Evolutionary conservation across 1,140 invertebrate genomes (phyloP), one percentile per base, ranked within the genome.

Genomic region (Triops longicaudatus): DNA sequence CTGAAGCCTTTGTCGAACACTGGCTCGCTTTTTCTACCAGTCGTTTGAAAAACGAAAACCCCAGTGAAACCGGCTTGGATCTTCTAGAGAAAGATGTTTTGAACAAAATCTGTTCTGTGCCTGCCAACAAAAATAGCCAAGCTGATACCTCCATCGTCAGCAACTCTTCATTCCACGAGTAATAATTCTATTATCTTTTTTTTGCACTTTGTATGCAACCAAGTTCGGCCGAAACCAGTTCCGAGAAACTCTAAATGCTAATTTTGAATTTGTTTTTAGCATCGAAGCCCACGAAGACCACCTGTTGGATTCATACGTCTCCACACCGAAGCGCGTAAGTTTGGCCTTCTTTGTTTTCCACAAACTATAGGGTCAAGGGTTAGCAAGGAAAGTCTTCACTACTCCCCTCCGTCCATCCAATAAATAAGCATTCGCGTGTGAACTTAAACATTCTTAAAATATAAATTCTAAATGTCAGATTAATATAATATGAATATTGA

Each of bases 251-350:
- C 50, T 17, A 63, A 63, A 63, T 22, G 50, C 50, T n/a, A 63
- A 63, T 63, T 17, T 17, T 14, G 6, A 5, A 14, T 63, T 37
- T 22, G 10, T 9, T 63, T 63, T 63, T 63, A 63, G 50, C 17
- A 63, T 22, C 50, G 50, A 63, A 22, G 50, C n/a, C 17, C 50
- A 63, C 17, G 50, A 63, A 63, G 50, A 63, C 50, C 50, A 63
- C 50, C 50, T 63, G 50, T 63, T 63, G 50, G 50, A 63, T 63
- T 63, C 50, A 17, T 63, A 63, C 22, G 50, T 9, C 22, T 63
- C 50, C 50, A 63, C 50, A 22, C 50, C 50, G 50, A 63, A 63
- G 50, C 50, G 50, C 22, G 50, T 63, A 63, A 63, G 50, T 63
- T 17, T 63, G 50, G 14, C 50, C 22, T 63, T 63, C 50, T 22